Base-by-base conservation (phyloP, 1,140 invertebrate species). In the Trachymyrmex septentrionalis region DNA sequence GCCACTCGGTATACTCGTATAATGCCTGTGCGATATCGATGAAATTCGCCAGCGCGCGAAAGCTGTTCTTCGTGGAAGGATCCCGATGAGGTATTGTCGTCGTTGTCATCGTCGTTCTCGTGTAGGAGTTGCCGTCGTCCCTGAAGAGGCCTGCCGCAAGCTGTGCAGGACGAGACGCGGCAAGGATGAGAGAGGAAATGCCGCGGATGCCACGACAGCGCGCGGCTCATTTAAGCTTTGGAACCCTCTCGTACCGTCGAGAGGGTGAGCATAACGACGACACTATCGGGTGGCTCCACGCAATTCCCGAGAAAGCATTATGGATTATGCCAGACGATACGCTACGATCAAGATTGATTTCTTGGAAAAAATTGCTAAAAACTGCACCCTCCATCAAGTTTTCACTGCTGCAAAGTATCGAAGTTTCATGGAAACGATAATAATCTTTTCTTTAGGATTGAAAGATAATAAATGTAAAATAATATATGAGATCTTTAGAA, bases 201-300 rank as follows among this genome's bases (percentile, higher is more conserved):
- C 63, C 75, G 63, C 75, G 75, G 50, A 86, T 86, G 63, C 84
- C 84, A 86, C 73, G 72, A 77, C 73, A 86, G 84, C 63, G 75
- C 84, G 84, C 84, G 75, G 84, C 75, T 86, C 84, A 86, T 86
- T 86, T 86, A 86, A 86, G 84, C 84, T 86, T 69, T 86, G 75
- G 66, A 86, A 86, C 24, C 53, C 75, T 48, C 63, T 86, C 84
- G 55, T 64, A 66, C 48, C n/a, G 27, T 24, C 19, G 75, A 34
- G 53, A 48, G 53, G 53, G 67, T 72, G 53, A 69, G 53, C 19
- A 34, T 72, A 72, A 82, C 63, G 27, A 14, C 30, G 63, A 57
- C 63, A n/a, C 67, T 82, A 82, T 82, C 78, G 66, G 78, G 66
- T 82, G 53, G 7, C 6, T 57, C 6, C 53, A 14, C 53, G 48